Evolutionary conservation across 2,797 vertebrate species (phyloP), one percentile per base, ranked within the genome.

Genomic region (Pseudochirops corinnae): DNA sequence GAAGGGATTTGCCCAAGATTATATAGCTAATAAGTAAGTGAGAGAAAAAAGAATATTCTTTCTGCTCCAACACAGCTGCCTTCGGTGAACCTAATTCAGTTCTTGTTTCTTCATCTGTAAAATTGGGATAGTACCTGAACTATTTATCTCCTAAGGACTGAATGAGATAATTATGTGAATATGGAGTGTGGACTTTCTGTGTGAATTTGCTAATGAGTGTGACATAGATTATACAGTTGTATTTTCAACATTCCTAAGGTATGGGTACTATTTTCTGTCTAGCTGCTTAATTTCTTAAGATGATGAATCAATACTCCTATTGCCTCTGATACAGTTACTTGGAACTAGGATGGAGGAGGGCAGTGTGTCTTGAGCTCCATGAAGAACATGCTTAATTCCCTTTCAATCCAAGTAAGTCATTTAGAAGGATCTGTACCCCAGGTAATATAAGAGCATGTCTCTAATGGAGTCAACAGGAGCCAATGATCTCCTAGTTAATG

Each of bases 401-500:
- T 95, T 97, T 96, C 96, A 95, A 52, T n/a, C 7, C 90, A 60
- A 87, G 92, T 91, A 50, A 91, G 29, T 91, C 92, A 90, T 92
- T 96, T 92, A 92, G 92, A 96, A 96, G 33, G 57, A 52, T 94
- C 92, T 96, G 91, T 94, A 94, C 94, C 74, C 24, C 1, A 90
- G 94, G 93, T 87, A 93, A 55, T 10, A 90, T 26, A 50, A 94
- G 94, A 94, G 94, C 91, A 92, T 95, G 3, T 82, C 55, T 93
- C 26, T 95, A 98, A 55, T 96, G 95, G 90, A 90, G 96, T 97
- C 95, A 91, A 97, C 4, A 50, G 74, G 91, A 0, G 0, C 50
- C 50, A 0, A 95, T 96, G 97, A 97, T 96, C 96, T 97, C 57
- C 91, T 29, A 56, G 95, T 97, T 98, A 97, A 98, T 97, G 95